Evolutionary conservation across 2,888 invertebrate species (phyloP), one percentile per base, ranked within the genome.

Genomic region (Anticlea derivata): DNA sequence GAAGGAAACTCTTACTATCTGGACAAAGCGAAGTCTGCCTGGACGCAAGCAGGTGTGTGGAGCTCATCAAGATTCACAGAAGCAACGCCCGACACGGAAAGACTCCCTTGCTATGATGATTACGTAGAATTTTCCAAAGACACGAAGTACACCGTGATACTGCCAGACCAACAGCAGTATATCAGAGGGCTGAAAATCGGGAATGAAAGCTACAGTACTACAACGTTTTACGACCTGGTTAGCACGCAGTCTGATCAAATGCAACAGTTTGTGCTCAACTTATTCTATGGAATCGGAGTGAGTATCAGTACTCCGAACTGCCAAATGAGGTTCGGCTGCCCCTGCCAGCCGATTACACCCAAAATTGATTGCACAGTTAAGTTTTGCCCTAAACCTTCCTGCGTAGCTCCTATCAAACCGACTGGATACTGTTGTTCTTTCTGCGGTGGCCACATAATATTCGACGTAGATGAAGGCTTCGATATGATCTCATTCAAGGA

Each of bases 1-100:
- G 69, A 75, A 34, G 75, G 75, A 0, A 78, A 80, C 30, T 64
- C 75, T 1, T 78, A 80, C 55, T 87, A 81, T 44, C 54, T 77
- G 24, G 82, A 84, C 24, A 80, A 75, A 37, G 65, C 76, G 0
- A 58, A 64, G 1, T 74, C 77, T 1, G 66, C 76, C 1, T 90
- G 91, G 91, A 63, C 65, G 1, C 76, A 87, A 63, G 80, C 87
- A 0, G 80, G 80, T 33, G 86, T 81, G 7, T 92, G 92, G 92
- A 75, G 69, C 8, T 85, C 84, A 0, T 56, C 77, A 1, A 77
- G 66, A 33, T 84, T 85, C 38, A 91, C 84, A 50, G 75, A 81
- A 52, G 92, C 92, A 0, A 83, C 91, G 3, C 92, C 92, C 0
- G 88, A 92, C 58, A 70, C 83, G 0, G 91, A 92, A 52, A 78